phyloP scores from a whole-genome alignment of 1,140 invertebrate genomes.

The Eueides isabella region DNA sequence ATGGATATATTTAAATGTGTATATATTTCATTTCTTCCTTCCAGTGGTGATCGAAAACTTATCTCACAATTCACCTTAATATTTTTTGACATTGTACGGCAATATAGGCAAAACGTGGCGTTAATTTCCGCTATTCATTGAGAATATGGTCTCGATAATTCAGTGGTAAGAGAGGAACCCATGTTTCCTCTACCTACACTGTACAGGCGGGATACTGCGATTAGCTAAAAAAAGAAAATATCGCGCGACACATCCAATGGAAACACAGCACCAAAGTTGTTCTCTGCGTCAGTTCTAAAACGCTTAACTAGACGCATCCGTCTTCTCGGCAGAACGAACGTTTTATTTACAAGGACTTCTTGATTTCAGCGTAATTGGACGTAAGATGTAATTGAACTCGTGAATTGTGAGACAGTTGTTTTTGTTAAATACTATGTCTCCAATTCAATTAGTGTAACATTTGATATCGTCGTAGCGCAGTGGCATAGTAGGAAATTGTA shows the following conservation, averaged over 20 bases:
- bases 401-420: conserved; percentile 38
- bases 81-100: too few species aligned
- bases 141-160: too few species aligned
- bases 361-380: conserved; percentile 51
- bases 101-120: too few species aligned
- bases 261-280: conserved; percentile 31
- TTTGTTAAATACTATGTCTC: conserved; percentile 33
- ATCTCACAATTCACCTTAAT: too few species aligned
- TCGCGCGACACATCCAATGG: conserved; percentile 22
- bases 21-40: too few species aligned
- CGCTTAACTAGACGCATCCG: conserved; percentile 68
- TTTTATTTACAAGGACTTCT: conserved; percentile 55
- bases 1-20: too few species aligned
- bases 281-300: conserved; percentile 43
- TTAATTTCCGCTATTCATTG: too few species aligned
- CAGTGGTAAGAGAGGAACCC: too few species aligned
- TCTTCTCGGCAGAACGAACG: conserved; percentile 46
- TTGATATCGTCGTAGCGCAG: not conserved
- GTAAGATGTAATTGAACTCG: conserved; percentile 43
- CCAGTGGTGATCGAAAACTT: too few species aligned
- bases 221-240: not conserved
- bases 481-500: not conserved
- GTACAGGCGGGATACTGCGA: too few species aligned
- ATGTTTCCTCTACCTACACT: too few species aligned
- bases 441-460: conserved; percentile 15